Base-by-base conservation (phyloP, 2,113 vertebrate genomes). In the Corythoichthys intestinalis region DNA sequence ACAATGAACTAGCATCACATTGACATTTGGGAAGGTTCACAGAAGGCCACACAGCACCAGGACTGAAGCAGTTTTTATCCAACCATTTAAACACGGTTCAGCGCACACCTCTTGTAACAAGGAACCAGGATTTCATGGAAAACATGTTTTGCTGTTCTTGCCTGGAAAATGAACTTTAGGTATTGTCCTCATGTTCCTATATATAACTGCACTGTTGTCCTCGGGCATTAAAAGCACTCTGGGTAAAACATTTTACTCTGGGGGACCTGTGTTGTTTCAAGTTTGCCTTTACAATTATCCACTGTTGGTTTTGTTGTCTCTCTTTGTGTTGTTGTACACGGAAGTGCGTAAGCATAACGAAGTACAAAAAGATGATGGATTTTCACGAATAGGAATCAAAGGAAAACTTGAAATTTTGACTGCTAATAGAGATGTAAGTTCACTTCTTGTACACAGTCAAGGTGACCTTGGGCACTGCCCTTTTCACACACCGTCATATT, bases 211-310 rank as follows among this genome's bases (percentile, higher is more conserved):
- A 72, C 62, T 56, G 8, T 65, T 5, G 34, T 78, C 86, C 82
- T 66, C 6, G 0, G 80, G 88, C 86, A 46, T 59, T 73, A 76
- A 84, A 78, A 63, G 82, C 83, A 86, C 85, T 87, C 75, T 86
- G 80, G 73, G 61, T 83, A 73, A 72, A 82, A 77, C 63, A 64
- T 70, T 75, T 75, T 37, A 57, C 81, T 61, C 0, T 9, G 67
- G 72, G 78, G 44, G 12, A 10, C 2, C 61, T 62, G 69, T 76
- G 71, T 72, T 79, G 74, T 82, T 66, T 15, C 59, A 63, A 59
- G 62, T 75, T 80, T 73, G 39, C 64, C 47, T 3, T 50, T 64
- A 56, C 1, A 14, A 71, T 66, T 46, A 57, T 34, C 59, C 64
- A 50, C 41, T 47, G 20, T 63, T 71, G 61, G 73, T 77, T 74